Base-by-base conservation (phyloP, 2,113 vertebrate genomes). In the Lasiurus cinereus region DNA sequence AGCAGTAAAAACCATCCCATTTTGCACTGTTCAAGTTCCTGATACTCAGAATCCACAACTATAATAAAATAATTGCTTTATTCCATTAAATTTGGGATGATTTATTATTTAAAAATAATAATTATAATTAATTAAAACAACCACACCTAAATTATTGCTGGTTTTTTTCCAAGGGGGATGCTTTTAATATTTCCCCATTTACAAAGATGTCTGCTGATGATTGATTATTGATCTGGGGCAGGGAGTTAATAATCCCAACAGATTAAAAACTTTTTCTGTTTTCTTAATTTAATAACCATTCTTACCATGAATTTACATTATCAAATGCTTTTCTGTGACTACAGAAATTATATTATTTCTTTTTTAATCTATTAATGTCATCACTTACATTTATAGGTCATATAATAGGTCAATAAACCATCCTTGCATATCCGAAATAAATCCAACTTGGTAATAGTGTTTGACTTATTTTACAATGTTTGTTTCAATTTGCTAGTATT, bases 71-170 rank as follows among this genome's bases (percentile, higher is more conserved):
- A 31, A 8, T 46, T 86, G 21, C n/a, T 70, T 87, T 54, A 78
- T 52, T 8, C 3, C 27, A 59, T 22, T 76, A 74, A 80, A 24
- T 72, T 84, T 86, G 31, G 24, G 8, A 87, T 85, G 14, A 59
- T 54, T 93, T 89, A 7, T 59, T 87, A 78, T 13, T 4, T 22
- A 94, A 19, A 76, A 94, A 54, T 72, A 94, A 39, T 72, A 94
- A 86, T 7, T 46, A 66, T 11, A 93, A 59, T 16, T 50, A 6
- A 36, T 74, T 12, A 78, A 24, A 92, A 67, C 9, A 91, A 50
- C 2, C 10, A 89, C 50, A 19, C 70, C 54, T 52, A 50, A 54
- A 90, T 29, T n/a, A 76, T 84, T 83, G 9, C 62, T 36, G 14
- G 67, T 82, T 95, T 96, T 43, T 56, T 9, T 5, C 39, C 39